These are phyloP conservation scores for Ormyrus labotus DNA, from an alignment of 2,888 invertebrate genomes.

Conservation along the genomic window DNA sequence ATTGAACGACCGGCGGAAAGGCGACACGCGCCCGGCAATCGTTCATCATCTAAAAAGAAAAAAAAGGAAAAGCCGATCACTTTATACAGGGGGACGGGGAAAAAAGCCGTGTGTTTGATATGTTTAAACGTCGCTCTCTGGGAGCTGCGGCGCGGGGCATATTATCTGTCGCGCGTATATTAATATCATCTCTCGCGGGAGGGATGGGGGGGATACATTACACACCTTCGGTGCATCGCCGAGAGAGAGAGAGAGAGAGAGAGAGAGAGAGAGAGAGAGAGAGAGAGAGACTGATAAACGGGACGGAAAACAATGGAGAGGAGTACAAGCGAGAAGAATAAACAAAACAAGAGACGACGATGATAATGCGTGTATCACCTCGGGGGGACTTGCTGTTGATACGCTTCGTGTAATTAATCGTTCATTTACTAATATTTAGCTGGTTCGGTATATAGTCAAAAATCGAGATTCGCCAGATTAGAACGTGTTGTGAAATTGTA, in stretches of 20 bases:
- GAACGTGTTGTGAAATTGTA: no score
- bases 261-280: constrained; percentile 13
- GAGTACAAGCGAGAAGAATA: constrained; percentile 20
- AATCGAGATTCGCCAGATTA: no score
- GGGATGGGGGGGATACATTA: constrained; percentile 35
- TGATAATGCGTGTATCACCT: no score
- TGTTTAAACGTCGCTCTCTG: background rate
- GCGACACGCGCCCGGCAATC: constrained; percentile 16
- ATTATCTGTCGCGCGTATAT: constrained; percentile 29
- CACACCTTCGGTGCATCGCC: constrained; percentile 39
- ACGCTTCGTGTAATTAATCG: no score
- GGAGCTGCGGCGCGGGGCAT: background rate
- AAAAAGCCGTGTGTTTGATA: constrained; percentile 37
- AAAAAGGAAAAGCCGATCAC: background rate
- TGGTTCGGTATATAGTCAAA: no score
- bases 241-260: constrained; percentile 12
- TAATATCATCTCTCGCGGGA: constrained; percentile 45
- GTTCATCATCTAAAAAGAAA: constrained; percentile 18
- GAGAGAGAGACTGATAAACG: constrained; percentile 1
- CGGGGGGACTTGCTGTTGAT: no score
- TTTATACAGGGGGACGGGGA: background rate
- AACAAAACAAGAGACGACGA: constrained; percentile 45
- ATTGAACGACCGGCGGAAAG: constrained; percentile 19
- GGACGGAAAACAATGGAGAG: no score
- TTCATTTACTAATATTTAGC: no score